phyloP scores from a whole-genome alignment of 2,888 invertebrate species.

The Tetranychus truncatus region DNA sequence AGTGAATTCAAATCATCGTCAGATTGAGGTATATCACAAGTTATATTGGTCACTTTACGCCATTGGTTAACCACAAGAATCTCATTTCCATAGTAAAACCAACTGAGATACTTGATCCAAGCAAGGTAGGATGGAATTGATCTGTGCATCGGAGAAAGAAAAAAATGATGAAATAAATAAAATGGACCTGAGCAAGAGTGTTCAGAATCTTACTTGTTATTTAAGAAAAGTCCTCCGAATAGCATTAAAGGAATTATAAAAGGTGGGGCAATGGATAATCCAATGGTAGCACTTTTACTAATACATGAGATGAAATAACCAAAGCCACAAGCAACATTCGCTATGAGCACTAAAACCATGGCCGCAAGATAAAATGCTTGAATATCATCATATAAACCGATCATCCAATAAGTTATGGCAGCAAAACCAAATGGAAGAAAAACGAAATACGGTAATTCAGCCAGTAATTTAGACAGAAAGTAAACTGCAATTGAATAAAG shows the following conservation, averaged over 20 bases:
- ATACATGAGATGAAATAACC: conserved; percentile 74
- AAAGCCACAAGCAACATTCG: conserved; percentile 15
- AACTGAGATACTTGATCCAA: conserved; percentile 71
- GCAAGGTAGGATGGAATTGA: conserved; percentile 64
- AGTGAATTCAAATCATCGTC: neutral
- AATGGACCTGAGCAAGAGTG: neutral
- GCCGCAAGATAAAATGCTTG: neutral
- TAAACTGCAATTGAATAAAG: conserved; percentile 80
- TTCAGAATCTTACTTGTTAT: conserved; percentile 47
- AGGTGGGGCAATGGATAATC: conserved; percentile 73
- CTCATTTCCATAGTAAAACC: conserved; percentile 82
- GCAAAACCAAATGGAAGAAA: conserved; percentile 64
- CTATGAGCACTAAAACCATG: conserved; percentile 11
- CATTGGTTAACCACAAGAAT: conserved; percentile 74
- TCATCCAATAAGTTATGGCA: conserved; percentile 65
- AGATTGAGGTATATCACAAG: conserved; percentile 39
- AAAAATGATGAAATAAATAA: neutral
- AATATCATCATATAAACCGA: conserved; percentile 39
- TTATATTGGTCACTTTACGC: conserved; percentile 55
- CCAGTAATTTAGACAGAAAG: conserved; percentile 70
- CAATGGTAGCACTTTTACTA: conserved; percentile 63
- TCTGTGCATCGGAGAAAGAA: conserved; percentile 34
- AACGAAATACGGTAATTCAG: conserved; percentile 63
- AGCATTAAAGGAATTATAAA: conserved; percentile 78
- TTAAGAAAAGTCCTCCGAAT: conserved; percentile 88